phyloP scores from a whole-genome alignment of 2,797 vertebrate genomes.

The Enteromius viviparus region DNA sequence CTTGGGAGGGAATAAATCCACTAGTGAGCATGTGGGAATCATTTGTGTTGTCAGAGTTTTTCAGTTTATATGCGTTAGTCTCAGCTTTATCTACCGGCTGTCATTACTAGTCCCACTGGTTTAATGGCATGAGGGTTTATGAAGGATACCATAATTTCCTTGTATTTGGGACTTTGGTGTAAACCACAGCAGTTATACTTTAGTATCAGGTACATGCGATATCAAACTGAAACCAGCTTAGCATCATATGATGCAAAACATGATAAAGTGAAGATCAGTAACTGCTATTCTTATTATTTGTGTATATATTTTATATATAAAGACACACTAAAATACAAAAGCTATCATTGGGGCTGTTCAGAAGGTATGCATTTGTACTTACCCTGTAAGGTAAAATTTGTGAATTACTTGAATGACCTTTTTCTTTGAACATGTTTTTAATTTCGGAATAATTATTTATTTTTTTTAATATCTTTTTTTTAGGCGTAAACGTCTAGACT shows the following conservation, averaged over 20 bases:
- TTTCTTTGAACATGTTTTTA: neutral
- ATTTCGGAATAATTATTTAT: neutral
- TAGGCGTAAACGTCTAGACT: neutral
- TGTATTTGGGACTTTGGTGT: constrained; percentile 13
- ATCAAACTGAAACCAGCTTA: neutral
- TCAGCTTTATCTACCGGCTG: neutral
- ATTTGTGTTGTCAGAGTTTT: constrained; percentile 35
- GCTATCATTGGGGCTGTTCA: neutral
- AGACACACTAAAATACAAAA: neutral
- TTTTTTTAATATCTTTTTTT: neutral
- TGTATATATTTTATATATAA: neutral
- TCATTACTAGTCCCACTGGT: constrained; percentile 18
- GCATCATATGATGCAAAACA: too few relatives aligned
- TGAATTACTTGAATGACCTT: neutral
- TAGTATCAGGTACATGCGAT: neutral
- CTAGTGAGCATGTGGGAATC: constrained; percentile 50
- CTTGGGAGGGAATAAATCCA: constrained; percentile 38
- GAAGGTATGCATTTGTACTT: neutral
- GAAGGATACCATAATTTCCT: constrained; percentile 19
- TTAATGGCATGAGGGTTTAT: constrained; percentile 15
- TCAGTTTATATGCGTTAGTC: constrained; percentile 1
- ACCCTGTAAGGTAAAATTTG: neutral
- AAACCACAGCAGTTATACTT: constrained; percentile 2
- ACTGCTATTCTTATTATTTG: neutral
- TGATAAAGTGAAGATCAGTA: neutral